A percentile compares a stretch with the other conserved stretches of the same genome.
These are phyloP conservation scores for Panthera tigris DNA, from an alignment of 2,113 vertebrate species.

Conservation along the genomic window DNA sequence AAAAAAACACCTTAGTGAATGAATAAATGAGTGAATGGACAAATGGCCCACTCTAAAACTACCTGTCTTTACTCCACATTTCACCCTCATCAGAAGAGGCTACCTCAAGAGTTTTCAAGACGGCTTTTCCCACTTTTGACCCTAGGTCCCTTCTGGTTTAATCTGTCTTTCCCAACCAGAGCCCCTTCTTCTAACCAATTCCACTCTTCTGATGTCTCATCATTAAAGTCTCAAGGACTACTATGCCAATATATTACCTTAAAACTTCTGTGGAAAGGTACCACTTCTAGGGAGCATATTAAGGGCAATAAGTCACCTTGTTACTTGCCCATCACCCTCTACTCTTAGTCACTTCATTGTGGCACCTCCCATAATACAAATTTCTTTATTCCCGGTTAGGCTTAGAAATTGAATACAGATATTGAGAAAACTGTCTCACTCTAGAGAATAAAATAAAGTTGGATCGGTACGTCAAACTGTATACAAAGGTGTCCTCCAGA, in stretches of 20 bases:
- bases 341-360: background rate
- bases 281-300: background rate
- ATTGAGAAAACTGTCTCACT: conserved; percentile 23
- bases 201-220: background rate
- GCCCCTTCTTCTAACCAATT: background rate
- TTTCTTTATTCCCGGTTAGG: conserved; percentile 1
- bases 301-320: background rate
- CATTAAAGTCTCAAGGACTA: background rate
- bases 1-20: background rate
- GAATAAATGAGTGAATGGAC: background rate
- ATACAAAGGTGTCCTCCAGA: background rate
- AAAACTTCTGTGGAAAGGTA: background rate
- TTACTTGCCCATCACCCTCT: background rate
- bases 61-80: background rate
- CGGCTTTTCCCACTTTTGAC: background rate
- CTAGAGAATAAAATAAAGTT: conserved; percentile 1
- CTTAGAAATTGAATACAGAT: background rate
- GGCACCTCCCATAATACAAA: background rate
- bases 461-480: background rate
- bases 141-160: background rate
- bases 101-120: background rate
- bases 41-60: background rate
- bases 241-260: background rate
- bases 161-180: background rate
- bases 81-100: background rate